Conservation (phyloP, 2,797 vertebrate genomes). For the Octomys mimax region DNA sequence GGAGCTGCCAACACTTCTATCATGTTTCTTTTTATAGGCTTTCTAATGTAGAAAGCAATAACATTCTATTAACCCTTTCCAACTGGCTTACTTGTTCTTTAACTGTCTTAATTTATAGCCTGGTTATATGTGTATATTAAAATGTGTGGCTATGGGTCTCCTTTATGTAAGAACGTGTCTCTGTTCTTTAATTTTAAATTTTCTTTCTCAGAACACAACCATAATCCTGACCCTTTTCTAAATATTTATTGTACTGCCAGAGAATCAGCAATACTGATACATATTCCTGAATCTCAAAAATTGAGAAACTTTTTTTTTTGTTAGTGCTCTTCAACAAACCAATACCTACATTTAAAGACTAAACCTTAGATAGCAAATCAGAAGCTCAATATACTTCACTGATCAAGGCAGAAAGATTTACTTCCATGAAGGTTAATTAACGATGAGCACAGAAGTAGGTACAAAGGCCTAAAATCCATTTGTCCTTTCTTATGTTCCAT, state of each 20-base stretch:
- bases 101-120: neutral
- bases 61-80: neutral
- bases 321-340: neutral
- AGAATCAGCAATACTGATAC: neutral
- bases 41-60: neutral
- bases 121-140: neutral
- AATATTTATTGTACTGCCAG: neutral
- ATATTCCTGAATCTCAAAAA: neutral
- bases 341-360: neutral
- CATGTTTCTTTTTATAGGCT: neutral
- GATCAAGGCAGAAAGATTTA: neutral
- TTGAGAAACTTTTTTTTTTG: neutral
- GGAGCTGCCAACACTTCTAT: neutral
- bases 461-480: neutral
- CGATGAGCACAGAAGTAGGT: neutral
- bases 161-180: neutral
- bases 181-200: neutral
- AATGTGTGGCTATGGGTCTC: neutral
- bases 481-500: neutral
- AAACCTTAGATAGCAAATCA: neutral
- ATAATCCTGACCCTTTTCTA: neutral
- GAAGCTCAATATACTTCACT: neutral
- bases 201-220: neutral
- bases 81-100: neutral
- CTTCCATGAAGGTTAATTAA: neutral